Evolutionary conservation across 2,113 vertebrate species (phyloP).

Genomic region (Catagonus wagneri): DNA sequence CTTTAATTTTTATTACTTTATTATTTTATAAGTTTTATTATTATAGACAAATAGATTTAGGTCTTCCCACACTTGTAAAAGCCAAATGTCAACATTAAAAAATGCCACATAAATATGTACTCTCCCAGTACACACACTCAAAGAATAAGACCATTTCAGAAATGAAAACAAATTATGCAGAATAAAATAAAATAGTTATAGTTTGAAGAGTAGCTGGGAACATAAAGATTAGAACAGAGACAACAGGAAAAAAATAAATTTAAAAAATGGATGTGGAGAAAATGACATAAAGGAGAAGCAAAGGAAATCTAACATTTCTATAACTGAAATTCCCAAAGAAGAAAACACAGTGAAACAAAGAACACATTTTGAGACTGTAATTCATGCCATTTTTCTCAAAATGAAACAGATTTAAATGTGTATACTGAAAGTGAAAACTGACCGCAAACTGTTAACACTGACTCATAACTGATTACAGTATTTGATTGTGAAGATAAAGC

Average conservation of each 20-base stretch:
- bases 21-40: too few species aligned
- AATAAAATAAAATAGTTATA: conserved; percentile 44
- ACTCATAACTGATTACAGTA: not conserved
- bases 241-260: not conserved
- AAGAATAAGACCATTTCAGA: conserved; percentile 19
- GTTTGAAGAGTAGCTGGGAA: not conserved
- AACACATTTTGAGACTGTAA: conserved; percentile 19
- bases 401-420: not conserved
- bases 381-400: not conserved
- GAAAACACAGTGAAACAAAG: not conserved
- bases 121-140: too few species aligned
- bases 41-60: not conserved
- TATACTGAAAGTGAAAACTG: not conserved
- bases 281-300: not conserved
- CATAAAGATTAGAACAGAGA: conserved; percentile 22
- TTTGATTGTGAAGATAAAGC: conserved; percentile 36
- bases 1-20: not conserved
- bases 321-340: not conserved
- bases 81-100: not conserved
- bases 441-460: not conserved
- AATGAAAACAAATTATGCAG: not conserved
- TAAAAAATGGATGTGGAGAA: not conserved
- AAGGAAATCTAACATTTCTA: not conserved
- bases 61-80: not conserved
- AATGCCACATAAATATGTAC: not conserved